Evolutionary conservation across 1,140 invertebrate genomes (phyloP), one percentile per base, ranked within the genome.

Genomic region (Samia ricini): DNA sequence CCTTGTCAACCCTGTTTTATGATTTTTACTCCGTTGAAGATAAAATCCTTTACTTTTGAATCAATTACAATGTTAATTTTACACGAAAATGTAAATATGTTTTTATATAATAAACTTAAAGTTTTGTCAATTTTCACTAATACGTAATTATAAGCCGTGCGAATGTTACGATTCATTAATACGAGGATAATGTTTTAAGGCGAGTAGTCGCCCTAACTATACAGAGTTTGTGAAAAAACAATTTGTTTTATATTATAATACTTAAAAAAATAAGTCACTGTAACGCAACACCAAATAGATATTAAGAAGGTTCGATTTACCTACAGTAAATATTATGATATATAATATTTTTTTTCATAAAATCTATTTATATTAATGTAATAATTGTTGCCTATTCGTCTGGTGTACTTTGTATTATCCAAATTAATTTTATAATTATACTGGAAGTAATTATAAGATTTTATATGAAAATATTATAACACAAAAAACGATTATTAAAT

Each of bases 231-330:
- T 69, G 69, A 73, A 72, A 79, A 83, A 85, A 81, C 81, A 76
- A 83, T 82, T 77, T 85, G 83, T 88, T 83, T 83, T 84, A 76
- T 76, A 77, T 68, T 63, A 66, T 71, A 76, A 75, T 63, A 76
- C 68, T 74, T 74, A 70, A 76, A 72, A 72, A 74, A 74, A 57
- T 61, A 12, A 78, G 64, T 76, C 76, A 87, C 84, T 87, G 83
- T 89, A 87, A 86, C 72, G 69, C 78, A 85, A 87, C 79, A 89
- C 84, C 83, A 87, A 89, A 79, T 87, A 83, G 78, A 50, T n/a
- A n/a, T 62, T 84, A 85, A 82, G 77, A 70, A 68, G 49, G 63
- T 76, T 74, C 66, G 68, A 74, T 69, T 61, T 64, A 76, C 72
- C 58, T 80, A 71, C 72, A 64, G 72, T 69, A 42, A 26, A 36